Percentiles rank a stretch among this genome's conserved stretches.
Evolutionary conservation across 1,140 invertebrate species (phyloP).

Genomic region (Drosophila pseudoobscura): DNA sequence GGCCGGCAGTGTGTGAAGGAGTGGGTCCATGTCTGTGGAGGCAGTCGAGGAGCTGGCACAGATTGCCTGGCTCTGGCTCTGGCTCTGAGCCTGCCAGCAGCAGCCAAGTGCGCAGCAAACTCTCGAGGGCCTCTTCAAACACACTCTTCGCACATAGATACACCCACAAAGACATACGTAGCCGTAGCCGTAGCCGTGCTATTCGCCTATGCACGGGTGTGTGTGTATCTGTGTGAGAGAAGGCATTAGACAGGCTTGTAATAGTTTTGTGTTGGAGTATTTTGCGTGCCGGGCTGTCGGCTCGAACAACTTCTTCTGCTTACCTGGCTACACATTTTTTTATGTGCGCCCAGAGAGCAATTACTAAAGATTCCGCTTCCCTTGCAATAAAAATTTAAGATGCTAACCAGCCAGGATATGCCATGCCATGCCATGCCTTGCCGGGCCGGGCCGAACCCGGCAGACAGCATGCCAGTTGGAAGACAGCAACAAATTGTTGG

Average conservation of each 20-base stretch:
- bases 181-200: constrained; percentile 14
- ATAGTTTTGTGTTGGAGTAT: constrained; percentile 47
- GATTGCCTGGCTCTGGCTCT: constrained; percentile 50
- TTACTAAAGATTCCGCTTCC: constrained; percentile 72
- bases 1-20: constrained; percentile 1
- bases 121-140: constrained; percentile 72
- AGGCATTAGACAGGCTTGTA: constrained; percentile 55
- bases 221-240: constrained; percentile 18
- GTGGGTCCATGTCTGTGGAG: constrained; percentile 8
- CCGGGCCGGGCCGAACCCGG: neutral
- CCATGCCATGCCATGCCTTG: neutral
- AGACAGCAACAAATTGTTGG: constrained; percentile 61
- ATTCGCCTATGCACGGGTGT: constrained; percentile 22
- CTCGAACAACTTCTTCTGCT: constrained; percentile 65
- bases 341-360: constrained; percentile 75
- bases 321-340: constrained; percentile 80
- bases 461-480: constrained; percentile 15
- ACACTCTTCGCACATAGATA: constrained; percentile 7
- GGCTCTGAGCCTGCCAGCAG: constrained; percentile 14
- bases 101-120: constrained; percentile 48
- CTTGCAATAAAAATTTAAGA: constrained; percentile 80
- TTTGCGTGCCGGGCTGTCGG: constrained; percentile 48
- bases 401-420: constrained; percentile 33
- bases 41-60: constrained; percentile 29
- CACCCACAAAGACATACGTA: constrained; percentile 19